phyloP scores from a whole-genome alignment of 2,888 invertebrate genomes.

The Nebria salina region DNA sequence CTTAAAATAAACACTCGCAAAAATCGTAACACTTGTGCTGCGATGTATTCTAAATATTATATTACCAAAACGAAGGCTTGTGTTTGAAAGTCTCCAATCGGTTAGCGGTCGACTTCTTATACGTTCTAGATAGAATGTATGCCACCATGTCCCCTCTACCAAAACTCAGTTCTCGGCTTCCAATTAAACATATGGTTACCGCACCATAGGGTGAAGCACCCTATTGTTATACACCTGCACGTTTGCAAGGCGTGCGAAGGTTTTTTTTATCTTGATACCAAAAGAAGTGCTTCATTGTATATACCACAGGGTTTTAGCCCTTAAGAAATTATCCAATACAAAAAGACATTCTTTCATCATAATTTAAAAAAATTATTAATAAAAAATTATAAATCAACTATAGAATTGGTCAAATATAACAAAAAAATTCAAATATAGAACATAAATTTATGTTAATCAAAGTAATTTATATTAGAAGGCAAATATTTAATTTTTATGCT shows the following conservation, averaged over 20 bases:
- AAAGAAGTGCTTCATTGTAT: background rate
- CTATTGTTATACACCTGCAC: background rate
- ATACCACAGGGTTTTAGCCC: background rate
- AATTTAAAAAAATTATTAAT: too few species aligned
- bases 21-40: background rate
- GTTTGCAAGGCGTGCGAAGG: background rate
- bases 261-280: background rate
- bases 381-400: too few species aligned
- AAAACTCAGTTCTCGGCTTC: slow-evolving; percentile 2
- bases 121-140: slow-evolving; percentile 51
- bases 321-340: too few species aligned
- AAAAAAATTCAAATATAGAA: too few species aligned
- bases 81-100: slow-evolving; percentile 53
- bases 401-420: too few species aligned
- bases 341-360: too few species aligned
- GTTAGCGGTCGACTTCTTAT: slow-evolving; percentile 52
- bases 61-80: slow-evolving; percentile 43
- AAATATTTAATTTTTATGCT: too few species aligned
- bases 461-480: too few species aligned
- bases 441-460: too few species aligned
- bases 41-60: slow-evolving; percentile 3
- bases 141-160: slow-evolving; percentile 44
- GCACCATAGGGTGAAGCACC: background rate
- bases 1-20: background rate
- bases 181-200: slow-evolving; percentile 4